Base-by-base conservation (phyloP, 2,113 vertebrate species). In the Nothocercus julius region DNA sequence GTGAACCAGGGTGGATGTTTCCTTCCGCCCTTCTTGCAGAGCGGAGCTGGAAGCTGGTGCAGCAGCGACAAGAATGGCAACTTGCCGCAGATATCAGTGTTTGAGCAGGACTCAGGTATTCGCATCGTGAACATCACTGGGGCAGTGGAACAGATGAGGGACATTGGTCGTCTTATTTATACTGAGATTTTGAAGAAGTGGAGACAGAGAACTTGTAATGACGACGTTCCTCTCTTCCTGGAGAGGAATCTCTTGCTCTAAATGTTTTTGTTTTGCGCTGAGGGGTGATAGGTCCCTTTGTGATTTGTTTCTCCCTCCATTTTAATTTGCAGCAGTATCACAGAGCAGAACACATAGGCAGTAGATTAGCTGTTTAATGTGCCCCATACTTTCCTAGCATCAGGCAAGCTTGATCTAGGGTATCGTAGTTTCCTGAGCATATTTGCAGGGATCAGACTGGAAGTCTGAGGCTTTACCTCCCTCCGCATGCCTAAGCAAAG, bases 191-290 rank as follows among this genome's bases (percentile, higher is more conserved):
- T 66, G 6, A 73, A 67, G 24, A 72, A 42, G 13, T 30, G 19
- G 30, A 87, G 42, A 12, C 13, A 42, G 34, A 81, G 20, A n/a
- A 0, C 20, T 76, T 70, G 13, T 63, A 70, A 58, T 15, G 20
- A 12, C 38, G 8, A 0, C n/a, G 18, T 14, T 85, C 62, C 42
- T 44, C 44, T 44, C 44, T 44, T 44, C 44, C 30, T 59, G 38
- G 51, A 85, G 75, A 67, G 18, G 7, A 68, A 58, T 69, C 32
- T 62, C 30, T 73, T 62, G 24, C 12, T 44, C 19, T 25, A 19
- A 0, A 0, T 15, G 0, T 15, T 38, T 11, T 45, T 64, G 44
- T 25, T 70, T 77, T 47, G 24, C 53, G 24, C 25, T 56, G 20
- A 63, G 70, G 16, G 24, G 32, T 67, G 3, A 32, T 38, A 34